Base-by-base conservation (phyloP, 1,140 invertebrate genomes). In the Euura lappo region DNA sequence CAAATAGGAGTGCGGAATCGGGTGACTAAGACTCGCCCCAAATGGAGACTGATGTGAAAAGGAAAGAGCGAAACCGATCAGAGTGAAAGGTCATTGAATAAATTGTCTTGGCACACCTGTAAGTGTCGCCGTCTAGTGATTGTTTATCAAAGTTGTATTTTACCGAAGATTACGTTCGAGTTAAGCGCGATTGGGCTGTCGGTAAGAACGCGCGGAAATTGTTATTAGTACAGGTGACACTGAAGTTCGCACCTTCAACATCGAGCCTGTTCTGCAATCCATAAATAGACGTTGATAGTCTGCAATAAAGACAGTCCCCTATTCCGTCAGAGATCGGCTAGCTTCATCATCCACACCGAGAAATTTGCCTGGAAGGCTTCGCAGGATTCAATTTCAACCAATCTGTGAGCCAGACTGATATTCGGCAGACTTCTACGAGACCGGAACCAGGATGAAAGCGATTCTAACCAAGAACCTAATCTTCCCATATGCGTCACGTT, bases 101-200 rank as follows among this genome's bases (percentile, higher is more conserved):
- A 60, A 60, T 60, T 60, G 2, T 60, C 51, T 60, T 60, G 28
- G 28, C 28, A 3, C 51, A 3, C 51, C 51, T 60, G 51, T n/a
- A 60, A 60, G 51, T 60, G 51, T 60, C 51, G 51, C 51, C 51
- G 51, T 60, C 51, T 60, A 6, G 51, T 60, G 51, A 60, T 60
- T 60, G 51, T 60, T 60, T 60, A 60, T 60, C 3, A 60, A 60
- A 60, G 51, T 60, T 60, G 13, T 60, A 8, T 11, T 8, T 3
- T 60, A n/a, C 51, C 51, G 51, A 60, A 60, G 51, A 60, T 60
- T 60, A n/a, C 51, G 3, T 60, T 60, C 2, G 51, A 60, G 51
- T 60, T 3, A 60, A 60, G 51, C 51, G 3, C 13, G 51, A n/a
- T n/a, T 2, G 5, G 51, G 51, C 51, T 60, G 51, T 60, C 51